Conservation (phyloP, 2,797 vertebrate species). For the Enteromius paludinosus region DNA sequence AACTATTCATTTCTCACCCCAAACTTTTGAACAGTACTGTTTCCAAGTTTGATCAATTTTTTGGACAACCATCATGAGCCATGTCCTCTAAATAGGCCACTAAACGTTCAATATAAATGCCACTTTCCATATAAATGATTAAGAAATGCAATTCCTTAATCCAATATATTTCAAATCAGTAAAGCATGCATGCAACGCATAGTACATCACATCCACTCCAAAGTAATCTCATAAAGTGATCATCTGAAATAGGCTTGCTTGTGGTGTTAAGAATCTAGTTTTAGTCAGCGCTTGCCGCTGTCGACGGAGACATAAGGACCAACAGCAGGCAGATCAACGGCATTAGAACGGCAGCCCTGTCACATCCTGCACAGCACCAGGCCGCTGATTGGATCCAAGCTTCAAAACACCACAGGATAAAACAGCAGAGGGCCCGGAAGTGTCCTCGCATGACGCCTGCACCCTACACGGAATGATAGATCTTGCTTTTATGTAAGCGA, state of each 20-base stretch:
- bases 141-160: conserved; percentile 6
- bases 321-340: conserved; percentile 47
- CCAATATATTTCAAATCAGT: conserved; percentile 19
- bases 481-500: conserved; percentile 22
- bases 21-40: background rate
- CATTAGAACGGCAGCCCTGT: conserved; percentile 39
- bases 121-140: background rate
- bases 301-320: conserved; percentile 44
- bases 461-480: conserved; percentile 14
- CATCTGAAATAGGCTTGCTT: conserved; percentile 28
- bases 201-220: conserved; percentile 15
- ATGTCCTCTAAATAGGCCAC: background rate
- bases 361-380: conserved; percentile 44
- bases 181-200: background rate
- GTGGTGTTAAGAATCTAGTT: conserved; percentile 25
- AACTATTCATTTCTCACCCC: background rate
- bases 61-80: background rate
- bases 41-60: background rate
- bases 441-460: conserved; percentile 34
- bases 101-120: background rate
- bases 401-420: conserved; percentile 43
- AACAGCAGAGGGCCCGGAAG: conserved; percentile 45
- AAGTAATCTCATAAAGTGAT: conserved; percentile 43
- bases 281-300: conserved; percentile 29
- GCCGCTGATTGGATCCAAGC: conserved; percentile 42